phyloP scores from a whole-genome alignment of 2,113 vertebrate species.

The Carollia perspicillata region DNA sequence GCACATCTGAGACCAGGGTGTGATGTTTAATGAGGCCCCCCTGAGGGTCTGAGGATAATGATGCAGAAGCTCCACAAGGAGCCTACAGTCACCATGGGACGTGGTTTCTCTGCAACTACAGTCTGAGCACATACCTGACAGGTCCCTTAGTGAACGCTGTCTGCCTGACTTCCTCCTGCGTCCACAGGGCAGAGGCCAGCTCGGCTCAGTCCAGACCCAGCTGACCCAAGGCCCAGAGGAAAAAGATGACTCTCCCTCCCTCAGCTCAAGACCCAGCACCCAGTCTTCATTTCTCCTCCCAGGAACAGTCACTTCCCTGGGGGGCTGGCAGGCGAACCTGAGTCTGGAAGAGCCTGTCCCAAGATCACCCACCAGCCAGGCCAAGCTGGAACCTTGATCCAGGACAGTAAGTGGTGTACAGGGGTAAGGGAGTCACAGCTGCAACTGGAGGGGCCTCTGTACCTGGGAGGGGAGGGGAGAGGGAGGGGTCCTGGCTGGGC shows the following conservation, averaged over 20 bases:
- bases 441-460: neutral
- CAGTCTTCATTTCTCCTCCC: neutral
- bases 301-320: neutral
- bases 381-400: neutral
- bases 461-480: fast-evolving
- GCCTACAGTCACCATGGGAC: neutral
- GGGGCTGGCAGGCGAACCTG: neutral
- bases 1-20: neutral
- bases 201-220: neutral
- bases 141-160: neutral
- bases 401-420: neutral
- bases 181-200: neutral
- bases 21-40: neutral
- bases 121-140: neutral
- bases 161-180: neutral
- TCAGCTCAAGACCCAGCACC: neutral
- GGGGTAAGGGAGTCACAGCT: neutral
- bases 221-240: neutral
- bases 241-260: neutral
- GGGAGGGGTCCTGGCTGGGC: neutral
- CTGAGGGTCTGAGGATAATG: too few relatives aligned
- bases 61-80: neutral
- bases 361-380: neutral
- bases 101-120: neutral
- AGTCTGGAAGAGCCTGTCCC: neutral